Evolutionary conservation across 2,888 invertebrate species (phyloP), one percentile per base, ranked within the genome.

Genomic region (Podabrus alpinus): DNA sequence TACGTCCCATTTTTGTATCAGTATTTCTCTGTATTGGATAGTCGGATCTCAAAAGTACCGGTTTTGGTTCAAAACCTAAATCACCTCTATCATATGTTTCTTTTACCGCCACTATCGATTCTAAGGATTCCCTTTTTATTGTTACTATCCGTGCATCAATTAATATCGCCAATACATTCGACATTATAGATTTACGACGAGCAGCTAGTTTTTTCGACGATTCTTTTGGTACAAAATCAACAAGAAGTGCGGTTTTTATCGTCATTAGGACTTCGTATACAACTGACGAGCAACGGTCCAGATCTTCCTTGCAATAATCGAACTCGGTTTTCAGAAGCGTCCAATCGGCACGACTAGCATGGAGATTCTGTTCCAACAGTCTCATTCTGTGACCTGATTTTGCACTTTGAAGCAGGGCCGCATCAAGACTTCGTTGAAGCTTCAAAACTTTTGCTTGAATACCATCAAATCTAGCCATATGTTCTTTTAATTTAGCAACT

Each of bases 61-160:
- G 84, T 81, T 90, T 91, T 0, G 92, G 92, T 76, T 92, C 87
- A 79, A 93, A 92, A 9, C 93, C 93, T 75, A 93, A 89, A 84
- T 92, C 92, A 13, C 93, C 93, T 78, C 90, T 89, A 68, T 89
- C 87, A 80, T 93, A 93, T 16, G 91, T 86, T 60, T 88, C 89
- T 1, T 87, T 66, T 11, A 72, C 24, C 17, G 64, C 15, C n/a
- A 80, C 78, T 16, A 86, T 78, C 4, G 86, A 83, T 24, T 83
- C 88, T 25, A 90, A 83, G 0, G 91, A 90, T 17, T 88, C 88
- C 59, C 89, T 82, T 10, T 83, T 82, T 1, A 83, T 81, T 16
- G 86, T 82, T 1, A 87, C 83, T 16, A 84, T 83, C 24, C 59
- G 91, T 2, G 84, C 84, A 75, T 83, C 83, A 60, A 80, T 84